phyloP scores from a whole-genome alignment of 2,113 vertebrate species.

The Ivindomyrus marchei region DNA sequence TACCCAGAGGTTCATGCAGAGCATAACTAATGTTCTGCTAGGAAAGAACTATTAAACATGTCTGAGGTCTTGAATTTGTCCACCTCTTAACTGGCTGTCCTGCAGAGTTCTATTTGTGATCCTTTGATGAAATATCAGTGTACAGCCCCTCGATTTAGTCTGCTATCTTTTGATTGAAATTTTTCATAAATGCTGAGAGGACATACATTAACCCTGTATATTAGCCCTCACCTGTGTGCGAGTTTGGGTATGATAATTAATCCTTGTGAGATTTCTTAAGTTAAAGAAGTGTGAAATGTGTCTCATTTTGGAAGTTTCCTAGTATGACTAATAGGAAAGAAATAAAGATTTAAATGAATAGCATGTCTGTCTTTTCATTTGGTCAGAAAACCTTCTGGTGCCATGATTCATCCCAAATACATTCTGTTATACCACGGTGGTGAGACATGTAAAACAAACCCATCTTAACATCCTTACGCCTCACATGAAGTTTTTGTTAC shows the following conservation, averaged over 20 bases:
- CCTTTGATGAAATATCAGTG: background rate
- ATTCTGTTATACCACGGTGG: background rate
- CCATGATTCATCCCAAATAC: constrained; percentile 3
- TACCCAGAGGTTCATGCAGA: background rate
- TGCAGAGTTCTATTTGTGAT: background rate
- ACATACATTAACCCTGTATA: background rate
- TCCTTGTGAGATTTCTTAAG: background rate
- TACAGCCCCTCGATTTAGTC: background rate
- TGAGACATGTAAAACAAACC: constrained; percentile 23
- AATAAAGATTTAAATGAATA: constrained; percentile 10
- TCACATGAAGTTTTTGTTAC: constrained; percentile 22
- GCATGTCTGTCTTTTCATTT: background rate
- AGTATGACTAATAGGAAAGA: constrained; percentile 11
- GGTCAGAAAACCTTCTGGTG: constrained; percentile 42
- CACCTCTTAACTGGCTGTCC: background rate
- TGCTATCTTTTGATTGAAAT: background rate
- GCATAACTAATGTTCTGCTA: background rate
- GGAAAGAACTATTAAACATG: background rate
- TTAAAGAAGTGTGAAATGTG: background rate
- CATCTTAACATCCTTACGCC: constrained; percentile 17
- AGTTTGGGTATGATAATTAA: background rate
- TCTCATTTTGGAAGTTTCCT: background rate
- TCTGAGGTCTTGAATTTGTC: background rate
- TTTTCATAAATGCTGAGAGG: background rate
- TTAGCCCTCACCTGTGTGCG: background rate